Base-by-base conservation (phyloP, 2,797 vertebrate genomes). In the Nannoperca obscura region DNA sequence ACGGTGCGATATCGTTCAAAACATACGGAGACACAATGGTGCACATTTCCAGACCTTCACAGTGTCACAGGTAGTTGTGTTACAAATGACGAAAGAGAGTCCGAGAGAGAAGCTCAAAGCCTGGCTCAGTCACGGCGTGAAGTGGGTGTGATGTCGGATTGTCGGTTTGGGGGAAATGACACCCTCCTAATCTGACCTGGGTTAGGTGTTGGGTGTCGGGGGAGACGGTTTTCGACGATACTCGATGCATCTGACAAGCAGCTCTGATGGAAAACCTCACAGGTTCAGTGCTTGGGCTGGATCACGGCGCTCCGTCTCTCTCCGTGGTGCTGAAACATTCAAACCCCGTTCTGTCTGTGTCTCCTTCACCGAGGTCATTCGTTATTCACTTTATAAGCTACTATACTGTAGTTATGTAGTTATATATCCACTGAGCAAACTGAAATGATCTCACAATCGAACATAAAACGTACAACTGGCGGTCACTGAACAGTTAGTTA, bases 281-380 rank as follows among this genome's bases (percentile, higher is more conserved):
- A 40, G 3, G 40, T 42, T 17, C 38, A 24, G 7, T 1, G 11
- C 2, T 17, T 1, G 7, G 11, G 58, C 24, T 15, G 57, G 5
- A n/a, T 59, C 34, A 13, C 57, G 14, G 24, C 2, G 30, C 50
- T 32, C 17, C 1, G 38, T 34, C 27, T 34, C 53, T 69, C 12
- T 58, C 47, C 20, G 2, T 4, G 47, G 55, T 60, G 46, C 63
- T 52, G 73, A 75, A 42, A 30, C 72, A 40, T 30, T 30, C 54
- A 13, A 15, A 1, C 20, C 5, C 20, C 14, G 44, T 8, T 7
- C 62, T 15, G 4, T 30, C 17, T 50, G 9, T 5, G 53, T 55
- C 47, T 53, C 55, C n/a, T n/a, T 68, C 9, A 60, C 55, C 55
- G 14, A 36, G 55, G 46, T 47, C 42, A 55, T 34, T 15, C 13